Evolutionary conservation across 2,113 vertebrate genomes (phyloP).

Genomic region (Acrocephalus kingi): DNA sequence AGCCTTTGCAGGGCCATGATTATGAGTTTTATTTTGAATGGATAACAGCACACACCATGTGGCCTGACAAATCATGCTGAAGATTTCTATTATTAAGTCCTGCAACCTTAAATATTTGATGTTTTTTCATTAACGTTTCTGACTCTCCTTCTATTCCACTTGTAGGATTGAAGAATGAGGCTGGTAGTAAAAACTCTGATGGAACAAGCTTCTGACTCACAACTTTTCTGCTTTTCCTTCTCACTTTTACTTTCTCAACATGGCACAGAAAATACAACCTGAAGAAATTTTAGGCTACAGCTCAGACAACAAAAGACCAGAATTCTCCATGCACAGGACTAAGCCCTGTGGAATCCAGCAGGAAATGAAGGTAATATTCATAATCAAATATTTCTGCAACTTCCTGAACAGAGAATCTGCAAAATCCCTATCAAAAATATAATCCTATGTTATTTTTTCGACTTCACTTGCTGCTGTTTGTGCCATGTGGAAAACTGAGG

Average conservation of each 20-base stretch:
- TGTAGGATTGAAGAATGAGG: background rate
- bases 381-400: background rate
- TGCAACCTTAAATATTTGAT: slow-evolving; percentile 37
- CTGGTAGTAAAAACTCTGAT: background rate
- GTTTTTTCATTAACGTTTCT: slow-evolving; percentile 30
- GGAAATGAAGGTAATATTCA: slow-evolving; percentile 28
- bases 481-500: background rate
- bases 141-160: background rate
- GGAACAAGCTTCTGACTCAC: background rate
- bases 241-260: background rate
- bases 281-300: background rate
- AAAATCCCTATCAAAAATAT: background rate
- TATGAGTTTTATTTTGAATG: background rate
- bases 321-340: background rate
- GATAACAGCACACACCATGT: background rate
- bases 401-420: background rate
- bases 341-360: background rate
- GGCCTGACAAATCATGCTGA: background rate
- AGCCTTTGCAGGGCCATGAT: background rate
- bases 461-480: background rate
- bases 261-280: background rate
- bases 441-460: background rate
- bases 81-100: slow-evolving; percentile 28
- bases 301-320: background rate
- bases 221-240: background rate